Evolutionary conservation across 1,140 invertebrate species (phyloP), one percentile per base, ranked within the genome.

Genomic region (Chironomus tepperi): DNA sequence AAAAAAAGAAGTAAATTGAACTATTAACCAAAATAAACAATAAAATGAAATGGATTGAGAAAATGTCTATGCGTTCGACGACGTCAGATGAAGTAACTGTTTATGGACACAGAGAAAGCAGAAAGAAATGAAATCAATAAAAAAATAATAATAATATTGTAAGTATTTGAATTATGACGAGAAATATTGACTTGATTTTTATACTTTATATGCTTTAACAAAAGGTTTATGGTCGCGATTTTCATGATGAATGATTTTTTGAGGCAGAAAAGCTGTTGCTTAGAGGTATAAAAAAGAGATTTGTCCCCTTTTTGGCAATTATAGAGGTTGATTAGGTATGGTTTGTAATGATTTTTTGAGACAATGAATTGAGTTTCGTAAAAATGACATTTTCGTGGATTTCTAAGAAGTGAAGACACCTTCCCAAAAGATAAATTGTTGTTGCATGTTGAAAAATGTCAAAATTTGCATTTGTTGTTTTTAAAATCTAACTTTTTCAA

Each of bases 151-250:
- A 47, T 47, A 47, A 47, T 47, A 47, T 47, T 47, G 8, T 47
- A 47, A 15, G 15, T 47, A 9, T 5, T n/a, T n/a, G 47, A 57
- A 57, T 57, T 57, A 57, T 57, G 47, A 57, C 47, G n/a, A 12
- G 47, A 57, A 57, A 57, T 57, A 57, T 57, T 57, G 47, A n/a
- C n/a, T 57, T 57, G 47, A 57, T n/a, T n/a, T 57, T 57, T 57
- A 15, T 57, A 15, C n/a, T 57, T n/a, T 57, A n/a, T 15, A 47
- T 57, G 12, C 12, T 57, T n/a, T 57, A n/a, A 57, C 12, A 57
- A 57, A 5, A 57, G 8, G 12, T 15, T 57, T n/a, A 57, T 57
- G 5, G 12, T 57, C 24, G 24, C 24, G 24, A 15, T 57, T 57
- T 57, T 57, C 3, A 5, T 57, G 12, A n/a, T 12, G n/a, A 12